Percentiles rank a stretch among this genome's conserved stretches.
These are phyloP conservation scores for Paraescarpia echinospica DNA, from an alignment of 1,140 invertebrate genomes.

Conservation along the genomic window DNA sequence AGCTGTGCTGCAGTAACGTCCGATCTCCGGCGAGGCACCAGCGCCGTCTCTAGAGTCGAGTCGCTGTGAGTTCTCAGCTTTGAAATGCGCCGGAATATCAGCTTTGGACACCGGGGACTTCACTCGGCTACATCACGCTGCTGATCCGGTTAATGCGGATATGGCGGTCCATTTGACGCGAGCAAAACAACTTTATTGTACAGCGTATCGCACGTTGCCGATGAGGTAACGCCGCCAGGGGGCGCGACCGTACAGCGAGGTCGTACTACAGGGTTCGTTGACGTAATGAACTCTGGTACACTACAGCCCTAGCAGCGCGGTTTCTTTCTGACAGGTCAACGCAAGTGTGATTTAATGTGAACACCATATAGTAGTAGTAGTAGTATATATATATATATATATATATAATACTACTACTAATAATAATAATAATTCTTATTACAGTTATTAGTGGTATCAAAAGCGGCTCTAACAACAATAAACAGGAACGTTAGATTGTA, in stretches of 20 bases:
- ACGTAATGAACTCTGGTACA: neutral
- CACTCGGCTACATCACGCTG: neutral
- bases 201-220: neutral
- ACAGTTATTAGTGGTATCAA: too few relatives aligned
- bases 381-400: too few relatives aligned
- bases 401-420: too few relatives aligned
- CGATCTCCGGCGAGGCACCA: neutral
- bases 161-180: neutral
- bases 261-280: neutral
- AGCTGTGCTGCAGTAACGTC: neutral
- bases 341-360: too few relatives aligned
- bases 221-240: neutral
- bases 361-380: too few relatives aligned
- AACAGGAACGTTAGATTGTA: too few relatives aligned
- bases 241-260: neutral
- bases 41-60: neutral
- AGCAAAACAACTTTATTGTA: conserved; percentile 1
- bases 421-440: too few relatives aligned
- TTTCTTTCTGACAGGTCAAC: too few relatives aligned
- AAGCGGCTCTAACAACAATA: too few relatives aligned
- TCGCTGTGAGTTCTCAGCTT: neutral
- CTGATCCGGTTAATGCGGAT: neutral
- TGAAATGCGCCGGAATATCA: neutral
- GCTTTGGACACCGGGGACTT: neutral
- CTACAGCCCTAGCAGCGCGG: neutral